A percentile compares a stretch with the other conserved stretches of the same genome.
These are phyloP conservation scores for Schizotus pectinicornis DNA, from an alignment of 2,888 invertebrate genomes.

Conservation along the genomic window DNA sequence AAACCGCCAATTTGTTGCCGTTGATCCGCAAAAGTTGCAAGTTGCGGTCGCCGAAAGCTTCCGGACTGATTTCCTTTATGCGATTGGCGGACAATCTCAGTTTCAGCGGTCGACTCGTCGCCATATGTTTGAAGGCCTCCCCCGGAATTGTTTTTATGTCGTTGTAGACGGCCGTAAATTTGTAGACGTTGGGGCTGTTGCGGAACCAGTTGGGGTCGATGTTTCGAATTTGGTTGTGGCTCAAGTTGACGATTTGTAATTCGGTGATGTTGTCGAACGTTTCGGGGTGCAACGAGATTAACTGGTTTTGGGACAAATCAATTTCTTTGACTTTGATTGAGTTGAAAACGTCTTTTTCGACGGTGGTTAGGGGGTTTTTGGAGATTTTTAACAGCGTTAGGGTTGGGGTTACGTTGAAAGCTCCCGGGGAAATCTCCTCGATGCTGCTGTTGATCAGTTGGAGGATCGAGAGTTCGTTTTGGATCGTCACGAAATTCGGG, in stretches of 20 bases:
- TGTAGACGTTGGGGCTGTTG: conserved; percentile 46
- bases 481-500: conserved; percentile 34
- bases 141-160: conserved; percentile 41
- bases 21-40: conserved; percentile 44
- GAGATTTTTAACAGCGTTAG: conserved; percentile 44
- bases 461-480: conserved; percentile 41
- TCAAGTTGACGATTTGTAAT: conserved; percentile 46
- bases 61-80: conserved; percentile 42
- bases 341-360: conserved; percentile 46
- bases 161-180: conserved; percentile 45
- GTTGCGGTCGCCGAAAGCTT: conserved; percentile 36
- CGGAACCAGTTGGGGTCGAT: conserved; percentile 46
- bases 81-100: conserved; percentile 46
- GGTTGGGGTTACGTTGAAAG: conserved; percentile 45
- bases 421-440: conserved; percentile 40
- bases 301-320: conserved; percentile 46
- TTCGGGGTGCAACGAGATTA: conserved; percentile 41
- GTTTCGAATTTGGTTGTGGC: conserved; percentile 43
- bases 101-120: conserved; percentile 39
- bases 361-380: conserved; percentile 39
- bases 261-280: conserved; percentile 47
- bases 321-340: conserved; percentile 43
- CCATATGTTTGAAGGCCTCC: conserved; percentile 44
- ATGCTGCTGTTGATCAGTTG: conserved; percentile 43
- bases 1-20: conserved; percentile 40